Evolutionary conservation across 2,797 vertebrate species (phyloP).

Genomic region (Spea hammondii): DNA sequence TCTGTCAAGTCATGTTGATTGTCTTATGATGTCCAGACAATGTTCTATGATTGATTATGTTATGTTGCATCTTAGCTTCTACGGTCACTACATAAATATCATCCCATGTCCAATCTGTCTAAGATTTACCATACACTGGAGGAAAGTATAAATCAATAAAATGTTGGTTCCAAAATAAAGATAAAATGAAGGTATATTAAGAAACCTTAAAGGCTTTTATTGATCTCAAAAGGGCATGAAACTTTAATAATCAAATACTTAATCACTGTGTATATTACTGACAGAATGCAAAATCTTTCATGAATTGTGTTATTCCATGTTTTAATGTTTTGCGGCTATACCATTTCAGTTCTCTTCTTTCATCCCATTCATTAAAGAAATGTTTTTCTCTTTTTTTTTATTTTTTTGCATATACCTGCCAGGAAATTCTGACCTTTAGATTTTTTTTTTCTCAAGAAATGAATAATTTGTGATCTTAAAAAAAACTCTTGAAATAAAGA

Average conservation of each 20-base stretch:
- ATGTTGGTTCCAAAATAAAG: slow-evolving; percentile 7
- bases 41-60: neutral
- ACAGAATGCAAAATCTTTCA: neutral
- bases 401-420: slow-evolving; percentile 32
- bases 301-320: neutral
- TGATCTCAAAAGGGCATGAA: neutral
- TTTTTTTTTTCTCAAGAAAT: slow-evolving; percentile 54
- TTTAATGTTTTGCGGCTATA: neutral
- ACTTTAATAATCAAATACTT: neutral
- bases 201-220: neutral
- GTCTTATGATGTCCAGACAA: neutral
- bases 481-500: slow-evolving; percentile 62
- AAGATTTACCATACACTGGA: neutral
- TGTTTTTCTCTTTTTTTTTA: neutral
- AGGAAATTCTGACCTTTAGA: slow-evolving; percentile 59
- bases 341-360: neutral
- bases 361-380: neutral
- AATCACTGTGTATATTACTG: neutral
- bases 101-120: neutral
- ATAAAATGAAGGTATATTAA: neutral
- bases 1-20: neutral
- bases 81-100: neutral
- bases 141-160: neutral
- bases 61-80: neutral
- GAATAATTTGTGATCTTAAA: slow-evolving; percentile 61